Conservation (phyloP, 2,797 vertebrate species). For the Sebastes paucispinis region DNA sequence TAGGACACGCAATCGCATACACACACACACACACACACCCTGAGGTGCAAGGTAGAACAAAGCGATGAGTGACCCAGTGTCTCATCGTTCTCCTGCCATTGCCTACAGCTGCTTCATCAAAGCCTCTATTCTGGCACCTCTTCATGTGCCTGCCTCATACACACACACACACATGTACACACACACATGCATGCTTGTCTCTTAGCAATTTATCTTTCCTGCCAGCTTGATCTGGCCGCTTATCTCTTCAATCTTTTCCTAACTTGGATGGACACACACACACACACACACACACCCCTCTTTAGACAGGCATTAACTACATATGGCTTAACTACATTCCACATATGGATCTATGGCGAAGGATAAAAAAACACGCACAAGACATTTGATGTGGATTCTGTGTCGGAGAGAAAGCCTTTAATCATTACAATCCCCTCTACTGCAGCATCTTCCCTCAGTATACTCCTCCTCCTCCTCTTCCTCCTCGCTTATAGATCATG, state of each 20-base stretch:
- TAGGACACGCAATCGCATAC: background rate
- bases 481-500: conserved; percentile 16
- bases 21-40: conserved; percentile 22
- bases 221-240: conserved; percentile 53
- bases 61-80: conserved; percentile 65
- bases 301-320: conserved; percentile 19
- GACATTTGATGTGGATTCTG: conserved; percentile 50
- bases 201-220: conserved; percentile 47
- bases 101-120: conserved; percentile 70
- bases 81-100: conserved; percentile 47
- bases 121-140: conserved; percentile 60
- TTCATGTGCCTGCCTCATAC: conserved; percentile 12
- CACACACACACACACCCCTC: background rate
- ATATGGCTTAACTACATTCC: conserved; percentile 41
- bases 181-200: background rate
- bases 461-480: background rate
- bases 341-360: conserved; percentile 38
- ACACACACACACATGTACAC: background rate
- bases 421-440: conserved; percentile 31
- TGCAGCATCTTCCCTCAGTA: background rate
- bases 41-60: conserved; percentile 53
- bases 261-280: conserved; percentile 32
- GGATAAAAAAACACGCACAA: conserved; percentile 24
- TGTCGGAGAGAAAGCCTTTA: conserved; percentile 35
- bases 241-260: conserved; percentile 57